Evolutionary conservation across 2,113 vertebrate species (phyloP), one percentile per base, ranked within the genome.

Genomic region (Cardinalis cardinalis): DNA sequence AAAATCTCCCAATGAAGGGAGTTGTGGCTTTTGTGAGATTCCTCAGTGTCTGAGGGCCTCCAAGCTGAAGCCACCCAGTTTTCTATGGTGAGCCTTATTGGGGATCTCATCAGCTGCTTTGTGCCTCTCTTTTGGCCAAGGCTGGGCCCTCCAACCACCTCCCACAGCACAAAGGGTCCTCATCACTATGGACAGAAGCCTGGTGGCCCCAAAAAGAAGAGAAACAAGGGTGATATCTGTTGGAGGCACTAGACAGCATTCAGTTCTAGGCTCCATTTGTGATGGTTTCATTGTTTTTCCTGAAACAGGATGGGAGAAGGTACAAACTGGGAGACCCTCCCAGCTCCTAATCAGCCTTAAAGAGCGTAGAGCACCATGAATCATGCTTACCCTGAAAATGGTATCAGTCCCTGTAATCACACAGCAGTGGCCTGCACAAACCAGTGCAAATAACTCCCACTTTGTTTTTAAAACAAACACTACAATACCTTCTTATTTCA

Each of bases 401-500:
- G 56, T 13, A 93, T 76, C 36, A 36, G 77, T 76, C 65, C 86
- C 43, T 58, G 95, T 92, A 96, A 92, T 65, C 94, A 86, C 58
- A 12, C 41, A 70, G 96, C 38, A 63, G 90, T 41, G 49, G 90
- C 83, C 93, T 70, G 79, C 48, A 82, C 49, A 90, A 77, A 34
- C 79, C 89, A 92, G 53, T 69, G 82, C 96, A 97, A 96, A 92
- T 64, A 75, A 64, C 74, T 84, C 87, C 72, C 40, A 66, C 78
- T 60, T 76, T 93, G 90, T 84, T 94, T 89, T 85, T 78, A 94
- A 82, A 93, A 92, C 90, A 98, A 98, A 97, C 49, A 96, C 56
- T 70, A 74, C 60, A 70, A n/a, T 93, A 93, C 94, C 63, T 93
- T 91, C 80, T 92, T 88, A 84, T 59, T 93, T 79, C 93, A 92